Conservation (phyloP, 1,140 invertebrate species). For the Sycophaga agraensis region DNA sequence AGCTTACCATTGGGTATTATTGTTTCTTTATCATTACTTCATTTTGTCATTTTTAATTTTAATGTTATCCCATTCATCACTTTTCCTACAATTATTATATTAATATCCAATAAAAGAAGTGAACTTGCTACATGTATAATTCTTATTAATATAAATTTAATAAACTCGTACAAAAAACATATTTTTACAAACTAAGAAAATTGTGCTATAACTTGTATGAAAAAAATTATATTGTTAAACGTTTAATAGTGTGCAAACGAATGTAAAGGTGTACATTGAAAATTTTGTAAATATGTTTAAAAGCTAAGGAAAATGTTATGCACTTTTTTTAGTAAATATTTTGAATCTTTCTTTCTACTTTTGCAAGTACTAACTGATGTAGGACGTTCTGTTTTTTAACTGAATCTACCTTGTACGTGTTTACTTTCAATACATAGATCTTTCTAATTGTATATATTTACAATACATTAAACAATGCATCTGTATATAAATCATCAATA, state of each 20-base stretch:
- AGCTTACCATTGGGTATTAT: constrained; percentile 30
- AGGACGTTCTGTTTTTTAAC: constrained; percentile 22
- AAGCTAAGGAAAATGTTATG: constrained; percentile 11
- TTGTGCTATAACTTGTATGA: no score
- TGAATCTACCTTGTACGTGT: background rate
- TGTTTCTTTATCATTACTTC: constrained; percentile 18
- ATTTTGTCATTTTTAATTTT: constrained; percentile 13
- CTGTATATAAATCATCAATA: constrained; percentile 43
- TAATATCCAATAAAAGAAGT: no score
- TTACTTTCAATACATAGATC: constrained; percentile 15
- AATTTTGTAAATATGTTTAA: constrained; percentile 40
- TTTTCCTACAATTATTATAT: no score
- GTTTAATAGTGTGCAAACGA: background rate
- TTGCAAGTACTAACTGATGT: constrained; percentile 15
- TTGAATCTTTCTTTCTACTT: constrained; percentile 24
- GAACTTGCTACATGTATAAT: constrained; percentile 4
- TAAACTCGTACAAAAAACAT: background rate
- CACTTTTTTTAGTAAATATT: constrained; percentile 24
- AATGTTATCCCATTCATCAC: background rate
- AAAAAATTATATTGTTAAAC: constrained; percentile 16
- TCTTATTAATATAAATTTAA: background rate
- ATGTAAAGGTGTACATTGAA: constrained; percentile 34
- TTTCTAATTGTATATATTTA: constrained; percentile 21
- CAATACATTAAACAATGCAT: constrained; percentile 30
- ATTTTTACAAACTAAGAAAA: constrained; percentile 14